Evolutionary conservation across 2,888 invertebrate species (phyloP).

Genomic region (Hylaea fasciaria): DNA sequence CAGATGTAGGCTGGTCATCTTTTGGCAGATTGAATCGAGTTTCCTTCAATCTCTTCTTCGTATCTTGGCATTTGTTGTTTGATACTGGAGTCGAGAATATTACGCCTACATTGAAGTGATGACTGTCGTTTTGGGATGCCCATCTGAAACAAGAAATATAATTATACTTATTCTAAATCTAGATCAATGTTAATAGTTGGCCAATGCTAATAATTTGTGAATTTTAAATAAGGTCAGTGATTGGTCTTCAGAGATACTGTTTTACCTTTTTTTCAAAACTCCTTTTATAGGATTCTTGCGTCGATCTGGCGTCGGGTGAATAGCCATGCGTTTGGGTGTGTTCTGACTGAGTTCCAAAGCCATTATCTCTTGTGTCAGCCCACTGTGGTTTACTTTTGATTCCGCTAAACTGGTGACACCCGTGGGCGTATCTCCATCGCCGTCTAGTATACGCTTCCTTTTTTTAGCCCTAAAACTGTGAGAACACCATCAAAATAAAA

Average conservation of each 20-base stretch:
- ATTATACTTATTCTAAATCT: background rate
- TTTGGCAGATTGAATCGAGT: slow-evolving; percentile 87
- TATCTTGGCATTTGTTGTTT: slow-evolving; percentile 67
- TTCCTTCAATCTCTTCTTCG: slow-evolving; percentile 79
- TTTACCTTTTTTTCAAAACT: slow-evolving; percentile 86
- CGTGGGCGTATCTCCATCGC: slow-evolving; percentile 76
- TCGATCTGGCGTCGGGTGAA: slow-evolving; percentile 79
- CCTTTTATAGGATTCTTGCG: slow-evolving; percentile 83
- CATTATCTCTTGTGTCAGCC: slow-evolving; percentile 89
- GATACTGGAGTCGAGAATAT: slow-evolving; percentile 92
- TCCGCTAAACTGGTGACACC: slow-evolving; percentile 72
- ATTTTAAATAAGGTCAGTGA: too few relatives aligned
- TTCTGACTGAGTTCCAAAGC: slow-evolving; percentile 87
- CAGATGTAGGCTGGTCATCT: slow-evolving; percentile 69
- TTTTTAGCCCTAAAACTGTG: slow-evolving; percentile 83
- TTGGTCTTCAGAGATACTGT: too few relatives aligned
- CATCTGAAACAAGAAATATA: slow-evolving; percentile 69
- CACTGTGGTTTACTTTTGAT: slow-evolving; percentile 83
- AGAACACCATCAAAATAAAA: slow-evolving; percentile 17
- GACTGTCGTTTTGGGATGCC: slow-evolving; percentile 85
- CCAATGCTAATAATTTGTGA: too few relatives aligned
- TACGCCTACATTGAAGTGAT: slow-evolving; percentile 86
- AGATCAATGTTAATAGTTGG: too few relatives aligned
- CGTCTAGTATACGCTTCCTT: slow-evolving; percentile 84
- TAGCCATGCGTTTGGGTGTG: slow-evolving; percentile 87